Evolutionary conservation across 2,888 invertebrate species (phyloP).

Genomic region (Selenia dentaria): DNA sequence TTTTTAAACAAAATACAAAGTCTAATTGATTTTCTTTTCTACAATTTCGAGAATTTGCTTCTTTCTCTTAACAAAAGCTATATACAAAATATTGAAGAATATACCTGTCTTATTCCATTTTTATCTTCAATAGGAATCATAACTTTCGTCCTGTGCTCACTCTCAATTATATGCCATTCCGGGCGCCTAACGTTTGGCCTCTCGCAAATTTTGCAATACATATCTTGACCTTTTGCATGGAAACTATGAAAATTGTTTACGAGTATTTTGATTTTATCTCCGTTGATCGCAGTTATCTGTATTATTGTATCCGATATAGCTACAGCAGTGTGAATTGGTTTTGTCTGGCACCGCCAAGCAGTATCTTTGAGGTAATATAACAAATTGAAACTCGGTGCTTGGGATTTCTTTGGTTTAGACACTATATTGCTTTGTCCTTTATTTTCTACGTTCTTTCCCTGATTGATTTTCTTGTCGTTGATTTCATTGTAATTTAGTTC

Average conservation of each 20-base stretch:
- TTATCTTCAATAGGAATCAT: slow-evolving; percentile 30
- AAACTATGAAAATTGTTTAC: slow-evolving; percentile 36
- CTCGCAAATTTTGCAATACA: slow-evolving; percentile 23
- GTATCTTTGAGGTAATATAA: slow-evolving; percentile 13
- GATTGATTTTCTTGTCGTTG: too few relatives aligned
- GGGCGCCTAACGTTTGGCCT: slow-evolving; percentile 9
- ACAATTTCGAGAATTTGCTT: too few relatives aligned
- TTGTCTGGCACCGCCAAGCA: slow-evolving; percentile 7
- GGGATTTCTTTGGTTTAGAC: not conserved
- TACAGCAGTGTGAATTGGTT: slow-evolving; percentile 19
- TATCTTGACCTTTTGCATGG: slow-evolving; percentile 20
- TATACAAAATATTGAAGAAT: too few relatives aligned
- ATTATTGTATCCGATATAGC: slow-evolving; percentile 17
- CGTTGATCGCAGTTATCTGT: slow-evolving; percentile 29
- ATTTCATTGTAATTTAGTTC: too few relatives aligned
- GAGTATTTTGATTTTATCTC: slow-evolving; percentile 25
- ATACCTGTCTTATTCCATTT: slow-evolving; percentile 37
- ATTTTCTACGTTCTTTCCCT: too few relatives aligned
- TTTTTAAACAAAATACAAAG: too few relatives aligned
- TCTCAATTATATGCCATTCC: slow-evolving; percentile 10
- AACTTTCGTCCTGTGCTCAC: slow-evolving; percentile 30
- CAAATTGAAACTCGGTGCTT: slow-evolving; percentile 4
- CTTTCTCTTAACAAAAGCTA: too few relatives aligned
- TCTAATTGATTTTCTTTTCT: too few relatives aligned
- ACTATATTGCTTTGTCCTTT: too few relatives aligned